These are phyloP conservation scores for Camelus bactrianus DNA, from an alignment of 2,113 vertebrate species.

Conservation along the genomic window DNA sequence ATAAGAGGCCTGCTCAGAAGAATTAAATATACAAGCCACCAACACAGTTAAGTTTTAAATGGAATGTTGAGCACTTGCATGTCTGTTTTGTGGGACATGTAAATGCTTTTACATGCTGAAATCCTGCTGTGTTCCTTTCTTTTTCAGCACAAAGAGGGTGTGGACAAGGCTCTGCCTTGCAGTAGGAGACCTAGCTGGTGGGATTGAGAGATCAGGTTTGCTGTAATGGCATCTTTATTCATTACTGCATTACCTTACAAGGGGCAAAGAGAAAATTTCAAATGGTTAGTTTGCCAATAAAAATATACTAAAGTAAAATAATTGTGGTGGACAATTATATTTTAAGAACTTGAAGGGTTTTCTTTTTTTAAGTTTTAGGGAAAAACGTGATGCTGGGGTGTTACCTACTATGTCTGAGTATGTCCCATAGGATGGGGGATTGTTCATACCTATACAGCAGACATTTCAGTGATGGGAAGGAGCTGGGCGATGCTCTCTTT, in stretches of 20 bases:
- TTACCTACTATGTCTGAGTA: neutral
- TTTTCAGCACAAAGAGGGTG: neutral
- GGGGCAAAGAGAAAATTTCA: constrained; percentile 13
- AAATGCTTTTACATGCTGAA: neutral
- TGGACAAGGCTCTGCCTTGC: neutral
- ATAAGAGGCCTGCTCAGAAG: neutral
- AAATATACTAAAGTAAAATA: neutral
- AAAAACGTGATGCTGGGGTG: neutral
- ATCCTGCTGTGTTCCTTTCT: neutral
- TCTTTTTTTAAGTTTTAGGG: neutral
- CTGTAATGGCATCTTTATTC: neutral
- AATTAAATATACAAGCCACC: neutral
- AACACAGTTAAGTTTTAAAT: neutral
- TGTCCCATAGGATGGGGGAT: neutral
- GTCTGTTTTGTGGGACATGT: neutral
- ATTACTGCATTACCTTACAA: neutral
- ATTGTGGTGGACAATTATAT: neutral
- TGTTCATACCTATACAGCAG: neutral
- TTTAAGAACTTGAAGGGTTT: constrained; percentile 36
- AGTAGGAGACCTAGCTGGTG: neutral
- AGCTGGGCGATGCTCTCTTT: neutral
- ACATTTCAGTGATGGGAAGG: neutral
- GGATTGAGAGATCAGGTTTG: neutral
- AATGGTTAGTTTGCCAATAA: neutral
- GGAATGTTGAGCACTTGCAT: neutral